A percentile compares a stretch with the other conserved stretches of the same genome.
phyloP scores from a whole-genome alignment of 2,888 invertebrate species.

The Melipona bicolor region DNA sequence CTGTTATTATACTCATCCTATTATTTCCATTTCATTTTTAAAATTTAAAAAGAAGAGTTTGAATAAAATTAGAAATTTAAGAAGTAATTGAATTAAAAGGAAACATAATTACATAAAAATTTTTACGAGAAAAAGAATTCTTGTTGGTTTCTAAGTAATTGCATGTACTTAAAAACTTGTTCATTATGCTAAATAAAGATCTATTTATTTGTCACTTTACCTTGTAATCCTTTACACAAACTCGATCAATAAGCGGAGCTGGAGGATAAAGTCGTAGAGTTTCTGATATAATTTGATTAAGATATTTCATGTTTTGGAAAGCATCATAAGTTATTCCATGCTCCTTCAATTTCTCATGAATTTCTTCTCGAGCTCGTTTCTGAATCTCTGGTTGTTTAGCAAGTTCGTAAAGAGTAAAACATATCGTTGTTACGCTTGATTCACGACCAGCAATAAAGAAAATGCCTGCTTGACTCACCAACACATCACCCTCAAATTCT shows the following conservation, averaged over 20 bases:
- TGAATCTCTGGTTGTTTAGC: conserved; percentile 76
- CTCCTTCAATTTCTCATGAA: conserved; percentile 59
- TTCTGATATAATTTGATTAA: conserved; percentile 76
- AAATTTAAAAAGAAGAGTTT: background rate
- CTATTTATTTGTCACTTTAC: conserved; percentile 54
- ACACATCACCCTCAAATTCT: conserved; percentile 75
- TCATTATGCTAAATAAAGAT: background rate
- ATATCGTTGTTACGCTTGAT: conserved; percentile 72
- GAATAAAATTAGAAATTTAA: background rate
- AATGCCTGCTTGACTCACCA: conserved; percentile 76
- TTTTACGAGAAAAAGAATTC: background rate
- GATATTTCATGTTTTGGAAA: conserved; percentile 74
- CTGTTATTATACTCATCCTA: background rate
- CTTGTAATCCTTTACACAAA: conserved; percentile 72
- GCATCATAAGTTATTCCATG: conserved; percentile 74
- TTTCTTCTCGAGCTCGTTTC: conserved; percentile 67
- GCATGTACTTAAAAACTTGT: background rate
- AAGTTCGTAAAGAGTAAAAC: conserved; percentile 72
- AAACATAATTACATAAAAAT: background rate
- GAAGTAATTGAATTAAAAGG: background rate
- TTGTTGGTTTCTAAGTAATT: background rate
- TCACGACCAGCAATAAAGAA: conserved; percentile 78
- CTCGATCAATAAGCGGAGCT: conserved; percentile 76
- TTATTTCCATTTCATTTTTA: background rate
- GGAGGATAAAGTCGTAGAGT: conserved; percentile 77